Conservation (phyloP, 2,113 vertebrate genomes). For the Oreochromis spilurus region DNA sequence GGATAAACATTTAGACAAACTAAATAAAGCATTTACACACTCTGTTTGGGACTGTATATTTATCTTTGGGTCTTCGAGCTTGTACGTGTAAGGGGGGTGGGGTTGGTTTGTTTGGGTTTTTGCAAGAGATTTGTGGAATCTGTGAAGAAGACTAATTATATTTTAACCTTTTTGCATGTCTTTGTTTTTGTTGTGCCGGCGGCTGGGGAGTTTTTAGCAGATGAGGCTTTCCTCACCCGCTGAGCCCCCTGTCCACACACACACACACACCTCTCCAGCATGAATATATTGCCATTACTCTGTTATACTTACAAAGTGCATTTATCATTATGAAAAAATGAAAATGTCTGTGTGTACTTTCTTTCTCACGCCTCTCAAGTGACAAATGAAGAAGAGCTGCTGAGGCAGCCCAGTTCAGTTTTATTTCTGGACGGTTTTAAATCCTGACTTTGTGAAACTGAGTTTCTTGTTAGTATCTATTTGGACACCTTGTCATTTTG, state of each 20-base stretch:
- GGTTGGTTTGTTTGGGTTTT: constrained; percentile 58
- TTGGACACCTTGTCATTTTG: constrained; percentile 36
- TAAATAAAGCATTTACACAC: constrained; percentile 62
- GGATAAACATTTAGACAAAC: constrained; percentile 76
- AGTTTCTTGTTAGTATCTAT: constrained; percentile 33
- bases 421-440: neutral
- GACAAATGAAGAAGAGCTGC: constrained; percentile 20
- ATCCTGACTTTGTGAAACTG: neutral
- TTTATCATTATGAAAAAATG: constrained; percentile 52
- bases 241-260: neutral
- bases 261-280: neutral
- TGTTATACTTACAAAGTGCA: constrained; percentile 11
- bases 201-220: neutral
- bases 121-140: constrained; percentile 45
- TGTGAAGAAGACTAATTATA: constrained; percentile 53
- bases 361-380: constrained; percentile 33
- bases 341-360: constrained; percentile 12
- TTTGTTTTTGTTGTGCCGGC: constrained; percentile 57
- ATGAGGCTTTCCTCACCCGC: neutral
- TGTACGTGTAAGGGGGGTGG: constrained; percentile 33
- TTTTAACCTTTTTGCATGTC: constrained; percentile 48
- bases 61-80: constrained; percentile 49
- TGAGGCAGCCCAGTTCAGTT: neutral
- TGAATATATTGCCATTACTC: neutral
- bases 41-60: constrained; percentile 49